A percentile compares a stretch with the other conserved stretches of the same genome.
Conservation (phyloP, 2,113 vertebrate species). For the Aegypius monachus region DNA sequence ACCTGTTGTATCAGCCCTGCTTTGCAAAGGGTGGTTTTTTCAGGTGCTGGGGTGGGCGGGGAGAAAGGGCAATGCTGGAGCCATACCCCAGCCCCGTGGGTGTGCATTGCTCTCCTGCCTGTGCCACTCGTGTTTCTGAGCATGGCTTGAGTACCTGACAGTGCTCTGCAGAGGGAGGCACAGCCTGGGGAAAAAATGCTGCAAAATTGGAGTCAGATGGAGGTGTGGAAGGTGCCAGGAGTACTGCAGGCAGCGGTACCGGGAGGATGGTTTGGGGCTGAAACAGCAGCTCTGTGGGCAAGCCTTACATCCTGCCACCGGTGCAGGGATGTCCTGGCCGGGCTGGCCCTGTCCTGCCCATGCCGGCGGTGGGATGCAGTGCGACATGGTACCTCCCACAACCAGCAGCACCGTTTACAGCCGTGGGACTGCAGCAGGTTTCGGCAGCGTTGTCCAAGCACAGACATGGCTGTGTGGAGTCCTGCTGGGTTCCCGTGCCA, state of each 20-base stretch:
- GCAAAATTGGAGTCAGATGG: rapidly evolving
- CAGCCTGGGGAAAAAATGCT: rapidly evolving
- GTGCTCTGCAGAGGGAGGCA: background rate
- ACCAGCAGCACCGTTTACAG: background rate
- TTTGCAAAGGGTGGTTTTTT: background rate
- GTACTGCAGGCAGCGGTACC: too few species aligned
- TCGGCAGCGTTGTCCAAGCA: rapidly evolving
- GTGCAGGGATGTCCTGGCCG: rapidly evolving
- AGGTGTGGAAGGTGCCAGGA: background rate
- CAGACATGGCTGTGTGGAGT: background rate
- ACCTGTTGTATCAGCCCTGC: background rate
- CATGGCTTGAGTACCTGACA: background rate
- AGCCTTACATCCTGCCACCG: background rate
- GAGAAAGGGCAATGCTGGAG: background rate
- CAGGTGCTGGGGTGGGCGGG: background rate
- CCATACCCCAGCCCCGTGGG: rapidly evolving
- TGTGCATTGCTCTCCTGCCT: rapidly evolving
- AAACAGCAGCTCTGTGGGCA: background rate
- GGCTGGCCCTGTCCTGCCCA: background rate
- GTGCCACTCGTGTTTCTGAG: background rate
- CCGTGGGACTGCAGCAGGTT: rapidly evolving
- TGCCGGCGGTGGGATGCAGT: rapidly evolving
- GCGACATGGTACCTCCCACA: rapidly evolving
- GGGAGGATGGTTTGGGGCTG: background rate
- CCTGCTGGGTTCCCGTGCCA: background rate